A percentile compares a stretch with the other conserved stretches of the same genome.
These are phyloP conservation scores for Ammodytes marinus DNA, from an alignment of 2,113 vertebrate species.

Conservation along the genomic window DNA sequence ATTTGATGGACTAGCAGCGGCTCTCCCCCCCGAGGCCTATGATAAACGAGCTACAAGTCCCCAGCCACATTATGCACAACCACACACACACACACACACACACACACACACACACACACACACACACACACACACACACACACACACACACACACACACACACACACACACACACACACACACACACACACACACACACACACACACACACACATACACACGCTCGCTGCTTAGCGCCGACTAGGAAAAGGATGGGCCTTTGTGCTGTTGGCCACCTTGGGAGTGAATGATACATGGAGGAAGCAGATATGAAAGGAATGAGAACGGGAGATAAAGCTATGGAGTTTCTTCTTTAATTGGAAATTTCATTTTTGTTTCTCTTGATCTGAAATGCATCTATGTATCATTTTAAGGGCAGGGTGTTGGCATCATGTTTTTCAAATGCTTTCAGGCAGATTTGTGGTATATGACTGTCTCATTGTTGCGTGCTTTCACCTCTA, in stretches of 20 bases:
- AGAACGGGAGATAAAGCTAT: not conserved
- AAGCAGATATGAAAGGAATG: slow-evolving; percentile 37
- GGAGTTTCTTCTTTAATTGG: too few species aligned
- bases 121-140: not conserved
- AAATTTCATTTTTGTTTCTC: not conserved
- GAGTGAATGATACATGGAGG: slow-evolving; percentile 25
- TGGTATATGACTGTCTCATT: slow-evolving; percentile 24
- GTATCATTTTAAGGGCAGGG: not conserved
- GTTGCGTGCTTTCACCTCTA: slow-evolving; percentile 9
- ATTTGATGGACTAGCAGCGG: slow-evolving; percentile 45
- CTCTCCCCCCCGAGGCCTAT: slow-evolving; percentile 15
- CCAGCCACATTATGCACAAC: slow-evolving; percentile 24
- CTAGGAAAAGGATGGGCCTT: slow-evolving; percentile 56
- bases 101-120: slow-evolving; percentile 5
- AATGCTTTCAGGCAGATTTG: not conserved
- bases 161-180: not conserved
- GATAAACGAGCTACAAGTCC: slow-evolving; percentile 62
- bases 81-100: slow-evolving; percentile 10
- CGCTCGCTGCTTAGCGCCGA: not conserved
- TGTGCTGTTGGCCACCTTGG: slow-evolving; percentile 37
- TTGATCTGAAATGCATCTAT: not conserved
- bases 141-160: slow-evolving; percentile 18
- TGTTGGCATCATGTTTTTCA: not conserved
- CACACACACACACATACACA: slow-evolving; percentile 26
- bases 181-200: too few species aligned